Conservation (phyloP, 37 sponge, comb jelly and placozoan genomes). For the Hormiphora californensis region DNA sequence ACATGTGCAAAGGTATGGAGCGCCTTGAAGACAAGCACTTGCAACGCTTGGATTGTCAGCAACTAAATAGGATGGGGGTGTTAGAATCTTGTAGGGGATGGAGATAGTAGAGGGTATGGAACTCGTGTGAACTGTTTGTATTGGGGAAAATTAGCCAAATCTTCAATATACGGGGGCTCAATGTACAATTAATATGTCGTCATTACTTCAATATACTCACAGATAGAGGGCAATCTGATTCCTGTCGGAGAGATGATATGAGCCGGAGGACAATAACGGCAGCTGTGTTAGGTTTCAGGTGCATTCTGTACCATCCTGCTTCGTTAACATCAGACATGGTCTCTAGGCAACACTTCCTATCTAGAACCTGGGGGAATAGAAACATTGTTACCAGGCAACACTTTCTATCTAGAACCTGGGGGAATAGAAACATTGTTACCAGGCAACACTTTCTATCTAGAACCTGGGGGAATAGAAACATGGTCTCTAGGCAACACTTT, state of each 20-base stretch:
- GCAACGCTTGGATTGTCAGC: constrained; percentile 1
- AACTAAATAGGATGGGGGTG: too few relatives aligned
- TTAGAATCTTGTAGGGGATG: too few relatives aligned
- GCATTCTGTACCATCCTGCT: constrained; percentile 43
- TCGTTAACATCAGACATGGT: constrained; percentile 37
- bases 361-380: constrained; percentile 23
- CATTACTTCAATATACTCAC: not conserved
- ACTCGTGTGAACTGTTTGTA: too few relatives aligned
- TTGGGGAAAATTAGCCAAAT: too few relatives aligned
- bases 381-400: not conserved
- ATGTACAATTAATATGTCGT: too few relatives aligned
- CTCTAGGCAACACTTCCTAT: not conserved
- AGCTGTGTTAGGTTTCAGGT: constrained; percentile 38
- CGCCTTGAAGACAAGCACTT: not conserved
- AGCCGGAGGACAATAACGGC: constrained; percentile 46
- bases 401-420: constrained; percentile 36
- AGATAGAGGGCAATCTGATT: not conserved
- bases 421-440: not conserved
- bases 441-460: constrained; percentile 1
- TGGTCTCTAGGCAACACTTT: not conserved
- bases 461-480: constrained; percentile 37
- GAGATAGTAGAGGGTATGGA: too few relatives aligned
- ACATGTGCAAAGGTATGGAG: constrained; percentile 23
- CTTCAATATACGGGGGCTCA: too few relatives aligned
- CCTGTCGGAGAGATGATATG: constrained; percentile 23